Evolutionary conservation across 2,888 invertebrate species (phyloP).

Genomic region (Chalcosyrphus nemorum): DNA sequence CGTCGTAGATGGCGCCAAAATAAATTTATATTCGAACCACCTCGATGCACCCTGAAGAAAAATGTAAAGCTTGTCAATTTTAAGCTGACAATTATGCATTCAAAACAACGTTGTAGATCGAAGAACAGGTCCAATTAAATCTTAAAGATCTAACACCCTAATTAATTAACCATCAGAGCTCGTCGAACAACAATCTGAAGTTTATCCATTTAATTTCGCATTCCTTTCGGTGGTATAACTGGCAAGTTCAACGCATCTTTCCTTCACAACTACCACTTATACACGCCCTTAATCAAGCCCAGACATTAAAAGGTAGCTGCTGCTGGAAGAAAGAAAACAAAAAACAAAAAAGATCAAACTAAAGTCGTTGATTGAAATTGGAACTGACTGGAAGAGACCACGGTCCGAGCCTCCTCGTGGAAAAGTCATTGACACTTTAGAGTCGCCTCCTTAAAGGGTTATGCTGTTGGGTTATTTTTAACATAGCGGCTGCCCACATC

Average conservation of each 20-base stretch:
- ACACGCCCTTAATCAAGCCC: constrained; percentile 15
- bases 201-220: not conserved
- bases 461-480: constrained; percentile 63
- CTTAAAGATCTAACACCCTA: not conserved
- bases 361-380: constrained; percentile 28
- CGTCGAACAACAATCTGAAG: not conserved
- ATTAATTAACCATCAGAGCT: not conserved
- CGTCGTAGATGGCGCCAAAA: too few species aligned
- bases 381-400: constrained; percentile 31
- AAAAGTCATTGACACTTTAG: constrained; percentile 59
- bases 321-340: not conserved
- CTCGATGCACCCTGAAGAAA: too few species aligned
- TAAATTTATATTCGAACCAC: too few species aligned
- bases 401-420: constrained; percentile 52
- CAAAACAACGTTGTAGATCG: too few species aligned
- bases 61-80: too few species aligned
- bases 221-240: not conserved
- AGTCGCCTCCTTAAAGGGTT: constrained; percentile 51
- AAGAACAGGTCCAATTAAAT: not conserved
- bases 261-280: constrained; percentile 1
- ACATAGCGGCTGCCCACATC: constrained; percentile 41
- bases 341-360: not conserved
- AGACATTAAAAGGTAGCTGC: constrained; percentile 16
- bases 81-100: too few species aligned
- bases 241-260: constrained; percentile 28